Conservation (phyloP, 2,113 vertebrate genomes). For the Poicephalus meyeri region DNA sequence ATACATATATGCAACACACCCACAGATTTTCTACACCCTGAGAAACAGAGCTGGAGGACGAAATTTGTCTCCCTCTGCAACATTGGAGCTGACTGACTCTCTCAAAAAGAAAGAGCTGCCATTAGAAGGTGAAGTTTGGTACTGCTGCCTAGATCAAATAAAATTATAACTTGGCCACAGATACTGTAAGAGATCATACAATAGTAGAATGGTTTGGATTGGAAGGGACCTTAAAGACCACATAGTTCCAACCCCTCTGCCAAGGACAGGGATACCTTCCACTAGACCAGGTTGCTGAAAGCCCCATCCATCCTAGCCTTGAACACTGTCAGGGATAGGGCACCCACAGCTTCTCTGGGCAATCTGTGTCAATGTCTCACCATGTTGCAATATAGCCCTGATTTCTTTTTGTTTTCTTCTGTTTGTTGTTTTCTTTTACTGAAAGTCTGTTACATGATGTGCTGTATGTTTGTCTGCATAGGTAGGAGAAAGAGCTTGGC, state of each 20-base stretch:
- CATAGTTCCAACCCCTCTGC: not conserved
- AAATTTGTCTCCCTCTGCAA: not conserved
- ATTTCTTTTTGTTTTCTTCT: not conserved
- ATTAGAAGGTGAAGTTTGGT: not conserved
- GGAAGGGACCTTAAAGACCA: not conserved
- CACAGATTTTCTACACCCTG: not conserved
- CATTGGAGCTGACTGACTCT: fast-evolving
- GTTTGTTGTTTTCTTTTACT: not conserved
- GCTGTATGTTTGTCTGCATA: not conserved
- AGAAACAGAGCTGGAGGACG: not conserved
- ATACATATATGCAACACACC: not conserved
- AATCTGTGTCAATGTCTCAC: not conserved
- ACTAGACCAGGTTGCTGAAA: not conserved
- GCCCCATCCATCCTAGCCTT: not conserved
- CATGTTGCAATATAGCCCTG: not conserved
- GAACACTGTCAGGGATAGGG: not conserved
- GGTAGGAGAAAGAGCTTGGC: not conserved
- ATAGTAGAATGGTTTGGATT: not conserved
- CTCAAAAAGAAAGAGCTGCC: not conserved
- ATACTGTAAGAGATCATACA: not conserved
- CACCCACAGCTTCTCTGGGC: not conserved
- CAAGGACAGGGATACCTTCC: not conserved
- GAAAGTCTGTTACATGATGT: too few species aligned
- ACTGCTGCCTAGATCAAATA: not conserved
- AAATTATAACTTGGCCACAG: not conserved